Base-by-base conservation (phyloP, 2,113 vertebrate species). In the Proterorhinus semilunaris region DNA sequence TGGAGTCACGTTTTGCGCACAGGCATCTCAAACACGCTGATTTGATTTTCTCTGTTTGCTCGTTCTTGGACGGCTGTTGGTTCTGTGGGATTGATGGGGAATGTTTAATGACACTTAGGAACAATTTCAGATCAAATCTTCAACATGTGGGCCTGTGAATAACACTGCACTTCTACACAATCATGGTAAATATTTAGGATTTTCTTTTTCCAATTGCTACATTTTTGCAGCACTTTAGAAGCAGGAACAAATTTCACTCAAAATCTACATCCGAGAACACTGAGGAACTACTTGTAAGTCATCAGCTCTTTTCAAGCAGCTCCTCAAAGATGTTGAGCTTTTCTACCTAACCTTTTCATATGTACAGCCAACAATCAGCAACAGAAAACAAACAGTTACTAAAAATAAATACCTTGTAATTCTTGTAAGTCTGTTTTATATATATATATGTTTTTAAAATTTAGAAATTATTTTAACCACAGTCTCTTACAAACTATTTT, bases 51-150 rank as follows among this genome's bases (percentile, higher is more conserved):
- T 54, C 49, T 80, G 65, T 65, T 58, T 75, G 12, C 72, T 51
- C 15, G 46, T 16, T 36, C 57, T 62, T 72, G 54, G 0, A 69
- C 59, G 2, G n/a, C 15, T 68, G n/a, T n/a, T 10, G 65, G 47
- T 82, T 66, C 73, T 76, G 62, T 72, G 57, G 74, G 65, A 75
- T 51, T 73, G 17, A 46, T 36, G 17, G 71, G 62, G 76, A 86
- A 80, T 85, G 74, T 78, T 81, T 79, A 75, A 64, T 72, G 69
- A 61, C 54, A 70, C 12, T 79, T 66, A 68, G 16, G 57, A 83
- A 84, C 78, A 88, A 82, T 82, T 62, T 71, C 67, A 13, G 1
- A 47, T 61, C 63, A 74, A 54, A 66, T 62, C 61, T 75, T 50
- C 42, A 67, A 68, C 71, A 66, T 66, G 82, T 84, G 76, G 81